Evolutionary conservation across 2,113 vertebrate species (phyloP).

Genomic region (Ancistrus triradiatus): DNA sequence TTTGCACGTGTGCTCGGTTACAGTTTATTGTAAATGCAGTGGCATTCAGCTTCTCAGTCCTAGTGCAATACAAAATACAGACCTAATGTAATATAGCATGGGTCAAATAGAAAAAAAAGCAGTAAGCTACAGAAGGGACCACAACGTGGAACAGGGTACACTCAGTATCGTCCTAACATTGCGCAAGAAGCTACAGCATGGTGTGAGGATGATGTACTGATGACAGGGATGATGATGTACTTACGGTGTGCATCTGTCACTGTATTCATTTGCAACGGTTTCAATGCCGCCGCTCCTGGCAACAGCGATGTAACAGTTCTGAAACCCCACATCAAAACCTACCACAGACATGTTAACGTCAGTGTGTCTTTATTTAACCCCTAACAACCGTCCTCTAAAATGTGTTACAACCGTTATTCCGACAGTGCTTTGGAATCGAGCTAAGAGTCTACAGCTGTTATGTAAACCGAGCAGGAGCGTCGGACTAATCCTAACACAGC

Average conservation of each 20-base stretch:
- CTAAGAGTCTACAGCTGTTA: conserved; percentile 59
- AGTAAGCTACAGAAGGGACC: background rate
- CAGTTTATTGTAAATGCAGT: no score
- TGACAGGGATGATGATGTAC: conserved; percentile 58
- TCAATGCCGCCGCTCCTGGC: conserved; percentile 91
- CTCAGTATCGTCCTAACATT: conserved; percentile 39
- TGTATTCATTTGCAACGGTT: conserved; percentile 93
- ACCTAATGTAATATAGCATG: background rate
- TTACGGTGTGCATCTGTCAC: conserved; percentile 96
- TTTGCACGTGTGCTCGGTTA: background rate
- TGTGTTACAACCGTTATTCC: background rate
- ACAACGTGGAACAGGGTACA: background rate
- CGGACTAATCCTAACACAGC: conserved; percentile 56
- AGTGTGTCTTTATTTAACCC: conserved; percentile 7
- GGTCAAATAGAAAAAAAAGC: background rate
- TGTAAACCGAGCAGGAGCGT: conserved; percentile 58
- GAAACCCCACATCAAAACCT: conserved; percentile 90
- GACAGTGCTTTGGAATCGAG: conserved; percentile 8
- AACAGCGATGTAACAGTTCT: conserved; percentile 90
- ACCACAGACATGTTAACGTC: conserved; percentile 83
- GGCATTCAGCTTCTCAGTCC: no score
- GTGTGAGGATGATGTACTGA: conserved; percentile 39
- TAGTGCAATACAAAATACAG: conserved; percentile 1
- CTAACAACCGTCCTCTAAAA: conserved; percentile 35
- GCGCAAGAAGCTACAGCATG: conserved; percentile 54